Conservation (phyloP, 2,113 vertebrate genomes). For the Bubo blakistoni region DNA sequence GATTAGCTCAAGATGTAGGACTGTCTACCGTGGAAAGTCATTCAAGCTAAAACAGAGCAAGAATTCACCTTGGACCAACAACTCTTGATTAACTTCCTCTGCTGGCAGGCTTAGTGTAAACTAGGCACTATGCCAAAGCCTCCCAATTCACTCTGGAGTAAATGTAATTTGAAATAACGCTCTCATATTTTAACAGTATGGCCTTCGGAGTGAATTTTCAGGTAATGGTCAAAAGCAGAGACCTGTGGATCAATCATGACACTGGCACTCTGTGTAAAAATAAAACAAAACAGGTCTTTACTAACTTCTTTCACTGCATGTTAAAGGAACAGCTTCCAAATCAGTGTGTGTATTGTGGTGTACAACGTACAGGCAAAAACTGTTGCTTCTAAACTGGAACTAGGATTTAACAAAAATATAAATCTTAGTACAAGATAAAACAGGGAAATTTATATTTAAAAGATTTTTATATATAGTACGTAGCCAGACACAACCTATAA, state of each 20-base stretch:
- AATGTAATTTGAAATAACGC: background rate
- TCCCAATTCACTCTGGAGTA: background rate
- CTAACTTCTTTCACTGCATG: background rate
- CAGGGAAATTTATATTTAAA: background rate
- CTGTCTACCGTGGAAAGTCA: background rate
- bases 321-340: background rate
- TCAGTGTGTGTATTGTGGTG: rapidly evolving
- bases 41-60: conserved; percentile 3
- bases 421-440: background rate
- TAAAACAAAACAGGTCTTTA: background rate
- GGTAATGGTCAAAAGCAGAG: background rate
- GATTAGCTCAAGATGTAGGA: background rate
- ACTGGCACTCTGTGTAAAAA: background rate
- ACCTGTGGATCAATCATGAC: background rate
- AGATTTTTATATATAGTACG: background rate
- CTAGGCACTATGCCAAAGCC: background rate
- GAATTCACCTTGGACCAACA: conserved; percentile 41
- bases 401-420: background rate
- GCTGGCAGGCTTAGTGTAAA: conserved; percentile 14
- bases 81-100: conserved; percentile 35
- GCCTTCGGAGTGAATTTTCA: background rate
- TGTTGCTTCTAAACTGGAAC: background rate
- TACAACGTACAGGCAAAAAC: background rate
- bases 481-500: background rate
- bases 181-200: background rate